These are phyloP conservation scores for Chamaea fasciata DNA, from an alignment of 2,113 vertebrate genomes.

Conservation along the genomic window DNA sequence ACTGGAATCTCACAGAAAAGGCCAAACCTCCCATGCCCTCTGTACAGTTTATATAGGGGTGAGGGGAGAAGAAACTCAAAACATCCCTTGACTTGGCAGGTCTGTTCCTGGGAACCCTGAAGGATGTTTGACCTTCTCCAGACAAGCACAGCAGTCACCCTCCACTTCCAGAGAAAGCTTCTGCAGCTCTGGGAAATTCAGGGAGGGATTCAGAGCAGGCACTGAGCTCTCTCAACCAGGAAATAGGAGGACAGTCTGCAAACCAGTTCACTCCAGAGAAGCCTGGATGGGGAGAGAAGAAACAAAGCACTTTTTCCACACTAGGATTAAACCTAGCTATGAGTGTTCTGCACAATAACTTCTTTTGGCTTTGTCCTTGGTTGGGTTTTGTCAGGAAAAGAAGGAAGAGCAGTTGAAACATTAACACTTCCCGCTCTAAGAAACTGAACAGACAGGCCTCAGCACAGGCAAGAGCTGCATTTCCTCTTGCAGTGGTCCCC, in stretches of 20 bases:
- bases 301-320: neutral
- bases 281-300: neutral
- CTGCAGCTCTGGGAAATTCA: neutral
- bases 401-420: neutral
- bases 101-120: neutral
- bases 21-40: neutral
- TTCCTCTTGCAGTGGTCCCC: neutral
- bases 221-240: neutral
- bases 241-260: neutral
- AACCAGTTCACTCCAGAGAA: neutral
- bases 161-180: neutral
- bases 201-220: neutral
- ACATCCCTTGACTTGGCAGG: conserved; percentile 14
- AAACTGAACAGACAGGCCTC: neutral
- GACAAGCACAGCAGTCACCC: fast-evolving
- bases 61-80: neutral
- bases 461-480: neutral
- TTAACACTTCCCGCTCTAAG: neutral
- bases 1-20: neutral
- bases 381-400: neutral
- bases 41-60: neutral
- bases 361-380: neutral
- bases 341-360: neutral
- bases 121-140: conserved; percentile 22
- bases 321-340: neutral